Base-by-base conservation (phyloP, 2,888 invertebrate species). In the Cataglyphis cursor region DNA sequence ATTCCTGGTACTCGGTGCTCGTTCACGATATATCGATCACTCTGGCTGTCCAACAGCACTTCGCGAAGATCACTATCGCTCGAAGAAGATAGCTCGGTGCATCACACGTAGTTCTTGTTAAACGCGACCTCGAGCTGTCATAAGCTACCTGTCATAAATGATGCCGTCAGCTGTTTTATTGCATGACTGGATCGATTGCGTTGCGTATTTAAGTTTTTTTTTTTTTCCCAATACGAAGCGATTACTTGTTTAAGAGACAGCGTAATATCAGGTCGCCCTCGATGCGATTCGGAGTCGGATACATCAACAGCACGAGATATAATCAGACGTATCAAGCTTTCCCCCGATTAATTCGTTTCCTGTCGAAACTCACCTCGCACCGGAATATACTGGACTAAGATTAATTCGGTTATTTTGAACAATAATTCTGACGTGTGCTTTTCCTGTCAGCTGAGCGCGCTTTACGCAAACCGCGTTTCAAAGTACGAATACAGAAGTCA, bases 1-100 rank as follows among this genome's bases (percentile, higher is more conserved):
- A 93, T 93, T 93, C 93, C 93, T 78, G 72, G 90, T 51, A n/a
- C 2, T 88, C 84, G 87, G 87, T 35, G 85, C 86, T 66, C 24
- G 66, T 21, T 38, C 51, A 24, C 80, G 57, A 51, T 65, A 31
- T 48, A 24, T 38, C 76, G 64, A 62, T 59, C 51, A 65, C 21
- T 35, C 35, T 35, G 6, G n/a, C 68, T 44, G 9, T 44, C 28
- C 28, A 35, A 57, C 24, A 59, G 64, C 31, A 41, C 72, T 85
- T 21, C 28, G 51, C 15, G 21, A 24, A 24, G 68, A 62, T 38
- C 48, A n/a, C 61, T 66, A 65, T 78, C 44, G 51, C n/a, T 48
- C 3, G 51, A 38, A 41, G 68, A 68, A 68, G 24, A 12, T 44
- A 59, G n/a, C 44, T 70, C 59, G 18, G 41, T 31, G 59, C 70